These are phyloP conservation scores for Chaetodon auriga DNA, from an alignment of 2,113 vertebrate species.

Conservation along the genomic window DNA sequence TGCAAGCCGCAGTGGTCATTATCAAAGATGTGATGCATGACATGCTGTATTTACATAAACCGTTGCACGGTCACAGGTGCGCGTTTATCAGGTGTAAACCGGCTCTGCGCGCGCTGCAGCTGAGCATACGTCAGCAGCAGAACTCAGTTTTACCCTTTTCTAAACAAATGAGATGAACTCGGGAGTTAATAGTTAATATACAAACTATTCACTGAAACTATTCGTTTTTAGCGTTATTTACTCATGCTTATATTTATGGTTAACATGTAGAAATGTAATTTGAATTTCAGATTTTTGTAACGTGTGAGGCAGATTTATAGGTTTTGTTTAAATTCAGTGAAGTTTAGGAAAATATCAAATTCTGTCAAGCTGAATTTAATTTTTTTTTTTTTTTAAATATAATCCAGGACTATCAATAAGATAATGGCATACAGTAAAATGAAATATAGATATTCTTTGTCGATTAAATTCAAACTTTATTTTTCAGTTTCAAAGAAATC, in stretches of 20 bases:
- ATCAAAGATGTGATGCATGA: background rate
- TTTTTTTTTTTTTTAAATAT: background rate
- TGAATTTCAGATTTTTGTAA: background rate
- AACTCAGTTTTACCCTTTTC: background rate
- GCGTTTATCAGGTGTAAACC: conserved; percentile 5
- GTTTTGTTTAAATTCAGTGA: background rate
- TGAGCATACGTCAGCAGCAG: background rate
- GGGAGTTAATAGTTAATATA: background rate
- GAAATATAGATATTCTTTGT: background rate
- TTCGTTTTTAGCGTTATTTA: background rate
- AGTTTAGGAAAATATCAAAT: background rate
- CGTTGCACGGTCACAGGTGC: conserved; percentile 44
- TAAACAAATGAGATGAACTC: background rate
- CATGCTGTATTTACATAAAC: conserved; percentile 36
- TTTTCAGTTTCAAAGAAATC: background rate
- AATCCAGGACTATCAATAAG: background rate
- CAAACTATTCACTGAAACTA: background rate
- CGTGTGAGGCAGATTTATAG: background rate
- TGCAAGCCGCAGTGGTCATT: too few species aligned
- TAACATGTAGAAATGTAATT: background rate
- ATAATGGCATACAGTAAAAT: background rate
- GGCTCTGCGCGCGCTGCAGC: background rate
- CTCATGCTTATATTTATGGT: background rate
- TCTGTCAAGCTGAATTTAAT: background rate
- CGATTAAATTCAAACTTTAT: background rate